Base-by-base conservation (phyloP, 1,140 invertebrate genomes). In the Melipona quadrifasciata region DNA sequence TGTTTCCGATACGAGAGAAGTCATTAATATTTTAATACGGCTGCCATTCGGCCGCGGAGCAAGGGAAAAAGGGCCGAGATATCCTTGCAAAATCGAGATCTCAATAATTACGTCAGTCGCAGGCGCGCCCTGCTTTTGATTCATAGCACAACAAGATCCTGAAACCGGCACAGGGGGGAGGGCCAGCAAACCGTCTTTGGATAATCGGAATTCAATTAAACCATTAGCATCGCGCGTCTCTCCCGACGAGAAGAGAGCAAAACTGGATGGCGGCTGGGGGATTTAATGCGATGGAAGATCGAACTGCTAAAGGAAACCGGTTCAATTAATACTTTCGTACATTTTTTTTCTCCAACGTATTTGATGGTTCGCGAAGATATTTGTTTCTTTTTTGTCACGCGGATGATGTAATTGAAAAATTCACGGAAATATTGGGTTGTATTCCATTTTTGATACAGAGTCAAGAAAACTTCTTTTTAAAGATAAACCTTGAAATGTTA, bases 141-240 rank as follows among this genome's bases (percentile, higher is more conserved):
- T 94, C 93, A 94, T 94, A 92, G 93, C 91, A 91, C 92, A 91
- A 91, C 91, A 93, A 80, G 88, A 89, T 90, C 85, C 86, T 68
- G 90, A 58, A 91, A 88, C 84, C 84, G 85, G 80, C 86, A 80
- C 73, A 2, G 51, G 82, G 84, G 86, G 80, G 34, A 3, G 83
- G 81, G 75, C 73, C 86, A 85, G 88, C 82, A 88, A 87, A 92
- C 90, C 90, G 87, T 92, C 93, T 93, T 94, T 89, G 91, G 86
- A 91, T 94, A 94, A 94, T 94, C 93, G 93, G 90, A 94, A 94
- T 94, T 94, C 93, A 94, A 94, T 94, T 94, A 94, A 93, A 93
- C 91, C 93, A 93, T 94, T 94, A 94, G 90, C 90, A 86, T 91
- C 79, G 39, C 39, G 70, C 70, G 64, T 81, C 83, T 65, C 74